Conservation (phyloP, 1,140 invertebrate species). For the Triops cancriformis region DNA sequence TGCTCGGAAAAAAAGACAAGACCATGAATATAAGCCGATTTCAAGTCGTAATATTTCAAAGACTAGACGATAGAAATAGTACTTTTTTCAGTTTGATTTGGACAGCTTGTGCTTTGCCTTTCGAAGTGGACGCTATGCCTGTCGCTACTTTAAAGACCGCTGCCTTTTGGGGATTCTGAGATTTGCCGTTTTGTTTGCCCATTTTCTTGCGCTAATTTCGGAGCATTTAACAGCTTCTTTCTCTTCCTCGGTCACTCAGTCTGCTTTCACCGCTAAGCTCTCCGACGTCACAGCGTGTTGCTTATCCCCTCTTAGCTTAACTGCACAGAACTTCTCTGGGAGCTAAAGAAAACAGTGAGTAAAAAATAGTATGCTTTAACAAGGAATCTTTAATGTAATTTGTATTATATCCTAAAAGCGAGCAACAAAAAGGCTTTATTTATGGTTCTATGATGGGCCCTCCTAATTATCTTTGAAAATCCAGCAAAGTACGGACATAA, state of each 20-base stretch:
- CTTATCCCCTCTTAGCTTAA: background rate
- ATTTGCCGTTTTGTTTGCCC: background rate
- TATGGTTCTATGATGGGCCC: background rate
- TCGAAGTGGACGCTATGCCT: background rate
- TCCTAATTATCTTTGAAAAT: background rate
- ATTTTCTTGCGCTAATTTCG: background rate
- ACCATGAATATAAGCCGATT: conserved; percentile 1
- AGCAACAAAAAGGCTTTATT: background rate
- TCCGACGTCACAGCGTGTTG: background rate
- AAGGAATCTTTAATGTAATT: background rate
- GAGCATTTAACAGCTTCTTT: background rate
- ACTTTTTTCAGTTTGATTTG: background rate
- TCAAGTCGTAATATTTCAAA: background rate
- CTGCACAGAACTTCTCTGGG: background rate
- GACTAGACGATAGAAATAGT: background rate
- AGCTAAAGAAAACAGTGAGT: background rate
- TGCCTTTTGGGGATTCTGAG: background rate
- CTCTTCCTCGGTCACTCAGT: background rate
- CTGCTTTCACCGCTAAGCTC: background rate
- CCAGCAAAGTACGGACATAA: background rate
- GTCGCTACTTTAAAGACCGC: background rate
- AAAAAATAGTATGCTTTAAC: background rate
- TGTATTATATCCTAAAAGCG: background rate
- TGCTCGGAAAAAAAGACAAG: background rate
- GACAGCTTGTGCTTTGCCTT: background rate